A percentile compares a stretch with the other conserved stretches of the same genome.
phyloP scores from a whole-genome alignment of 2,113 vertebrate species.

The Gymnogyps californianus region DNA sequence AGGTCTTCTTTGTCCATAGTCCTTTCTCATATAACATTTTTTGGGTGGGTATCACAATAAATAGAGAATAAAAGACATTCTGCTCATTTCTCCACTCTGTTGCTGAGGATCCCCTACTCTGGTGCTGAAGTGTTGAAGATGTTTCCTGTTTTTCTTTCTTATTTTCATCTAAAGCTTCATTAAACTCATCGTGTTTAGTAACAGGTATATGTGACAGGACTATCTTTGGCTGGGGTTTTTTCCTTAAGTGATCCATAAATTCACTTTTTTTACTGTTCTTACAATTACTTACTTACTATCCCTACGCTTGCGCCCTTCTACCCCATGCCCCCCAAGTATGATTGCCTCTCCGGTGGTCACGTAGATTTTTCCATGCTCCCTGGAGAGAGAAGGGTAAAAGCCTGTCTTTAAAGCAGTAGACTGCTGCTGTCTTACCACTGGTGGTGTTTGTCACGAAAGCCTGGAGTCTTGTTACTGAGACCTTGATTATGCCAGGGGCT shows the following conservation, averaged over 20 bases:
- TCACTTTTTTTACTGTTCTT: background rate
- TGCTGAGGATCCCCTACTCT: background rate
- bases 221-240: background rate
- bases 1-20: background rate
- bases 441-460: background rate
- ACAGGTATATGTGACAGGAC: background rate
- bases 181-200: background rate
- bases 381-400: background rate
- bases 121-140: background rate
- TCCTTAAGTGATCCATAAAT: background rate
- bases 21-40: background rate
- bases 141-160: background rate
- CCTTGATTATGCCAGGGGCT: background rate
- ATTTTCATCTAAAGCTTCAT: background rate
- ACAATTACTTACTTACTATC: background rate
- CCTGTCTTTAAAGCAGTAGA: background rate
- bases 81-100: background rate
- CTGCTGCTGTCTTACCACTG: background rate
- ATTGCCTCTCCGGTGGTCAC: background rate
- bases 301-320: background rate
- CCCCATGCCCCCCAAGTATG: rapidly evolving
- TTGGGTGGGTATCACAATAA: background rate
- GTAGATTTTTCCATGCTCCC: background rate
- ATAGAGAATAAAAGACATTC: background rate
- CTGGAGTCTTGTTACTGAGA: background rate